Base-by-base conservation (phyloP, 23 tunicate species). In the Styela clava region DNA sequence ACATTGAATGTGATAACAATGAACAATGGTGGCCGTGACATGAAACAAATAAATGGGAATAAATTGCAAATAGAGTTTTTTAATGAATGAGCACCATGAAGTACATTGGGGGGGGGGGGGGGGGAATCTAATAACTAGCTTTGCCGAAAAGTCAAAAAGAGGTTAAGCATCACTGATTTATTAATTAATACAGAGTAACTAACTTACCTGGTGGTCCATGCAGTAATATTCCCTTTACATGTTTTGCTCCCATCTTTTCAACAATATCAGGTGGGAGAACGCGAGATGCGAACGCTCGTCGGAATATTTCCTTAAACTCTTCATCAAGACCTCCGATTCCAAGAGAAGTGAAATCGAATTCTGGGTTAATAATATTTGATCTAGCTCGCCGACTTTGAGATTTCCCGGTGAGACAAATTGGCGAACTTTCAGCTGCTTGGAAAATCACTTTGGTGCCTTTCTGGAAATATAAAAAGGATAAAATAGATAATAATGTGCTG, bases 291-390 rank as follows among this genome's bases (percentile, higher is more conserved):
- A 95, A 95, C 18, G 99, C 99, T 74, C 99, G 84, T 78, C 99
- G 83, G 35, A 95, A 95, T 23, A 95, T 95, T 79, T 89, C 99
- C 79, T 91, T 90, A 44, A 95, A 95, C 71, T 95, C 94, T 34
- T 95, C 99, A 90, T 95, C 99, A 19, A 95, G 68, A 34, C 99
- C 99, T 26, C 99, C 99, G 68, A 95, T 95, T 23, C 99, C 99
- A 24, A 95, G 84, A 61, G 83, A 86, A 63, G 83, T 79, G 73
- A 95, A 95, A 52, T 95, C 92, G 69, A 95, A 95, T 74, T 89
- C 92, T 3, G 99, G 99, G 69, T 95, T 95, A 64, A 95, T 86
- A 20, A 95, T 95, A 63, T 90, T 86, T 29, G 96, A n/a, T 44
- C 85, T 74, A 22, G 84, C 86, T 34, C 74, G 74, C 12, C 82